These are phyloP conservation scores for Decapterus maruadsi DNA, from an alignment of 2,797 vertebrate species.

Conservation along the genomic window DNA sequence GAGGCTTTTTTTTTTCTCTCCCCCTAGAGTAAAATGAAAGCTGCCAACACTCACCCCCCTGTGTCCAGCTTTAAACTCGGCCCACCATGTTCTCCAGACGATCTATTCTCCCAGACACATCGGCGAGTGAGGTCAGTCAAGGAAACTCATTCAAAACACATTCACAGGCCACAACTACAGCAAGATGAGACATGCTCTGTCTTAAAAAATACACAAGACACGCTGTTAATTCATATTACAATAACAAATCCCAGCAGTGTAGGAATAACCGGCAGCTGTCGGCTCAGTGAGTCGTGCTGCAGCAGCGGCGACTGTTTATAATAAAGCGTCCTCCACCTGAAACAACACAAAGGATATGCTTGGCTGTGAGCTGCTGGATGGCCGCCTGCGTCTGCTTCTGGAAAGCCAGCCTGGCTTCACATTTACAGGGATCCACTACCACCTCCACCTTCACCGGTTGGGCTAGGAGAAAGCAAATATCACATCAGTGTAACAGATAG, in stretches of 20 bases:
- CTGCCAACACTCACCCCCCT: slow-evolving; percentile 42
- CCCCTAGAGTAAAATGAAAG: neutral
- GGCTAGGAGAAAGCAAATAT: slow-evolving; percentile 63
- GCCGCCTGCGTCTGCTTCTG: slow-evolving; percentile 88
- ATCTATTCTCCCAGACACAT: slow-evolving; percentile 80
- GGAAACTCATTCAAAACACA: slow-evolving; percentile 38
- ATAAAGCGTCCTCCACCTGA: slow-evolving; percentile 44
- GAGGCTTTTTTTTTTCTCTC: neutral
- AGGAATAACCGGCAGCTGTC: neutral
- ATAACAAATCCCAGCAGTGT: slow-evolving; percentile 6
- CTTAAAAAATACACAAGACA: slow-evolving; percentile 11
- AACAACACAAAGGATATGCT: slow-evolving; percentile 92
- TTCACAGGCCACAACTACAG: neutral
- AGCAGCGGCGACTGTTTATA: slow-evolving; percentile 13
- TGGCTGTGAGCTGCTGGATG: slow-evolving; percentile 90
- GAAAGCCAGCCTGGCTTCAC: slow-evolving; percentile 91
- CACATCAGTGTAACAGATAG: slow-evolving; percentile 59
- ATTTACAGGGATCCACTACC: slow-evolving; percentile 90
- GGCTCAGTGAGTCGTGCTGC: neutral
- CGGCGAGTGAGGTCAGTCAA: slow-evolving; percentile 83
- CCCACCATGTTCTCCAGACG: slow-evolving; percentile 79
- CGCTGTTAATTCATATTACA: neutral
- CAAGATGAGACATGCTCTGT: neutral
- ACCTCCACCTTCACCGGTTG: slow-evolving; percentile 84
- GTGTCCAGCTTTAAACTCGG: slow-evolving; percentile 50